Evolutionary conservation across 1,140 invertebrate genomes (phyloP), one percentile per base, ranked within the genome.

Genomic region (Phymorhynchus buccinoides): DNA sequence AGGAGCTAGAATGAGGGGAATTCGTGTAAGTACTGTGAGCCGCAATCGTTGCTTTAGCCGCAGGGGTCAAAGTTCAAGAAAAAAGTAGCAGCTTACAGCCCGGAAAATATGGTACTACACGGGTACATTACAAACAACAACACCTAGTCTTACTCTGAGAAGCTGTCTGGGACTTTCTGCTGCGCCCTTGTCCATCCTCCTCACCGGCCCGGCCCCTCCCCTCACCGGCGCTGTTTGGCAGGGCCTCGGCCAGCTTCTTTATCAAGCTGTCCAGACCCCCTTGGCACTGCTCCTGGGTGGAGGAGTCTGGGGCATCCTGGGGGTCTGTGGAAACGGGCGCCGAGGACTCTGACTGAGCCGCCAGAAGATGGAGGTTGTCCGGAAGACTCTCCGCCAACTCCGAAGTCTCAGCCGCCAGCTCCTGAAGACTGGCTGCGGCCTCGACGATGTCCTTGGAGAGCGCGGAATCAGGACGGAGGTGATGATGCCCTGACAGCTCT

Each of bases 371-470:
- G 14, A 83, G 66, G 39, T 42, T 71, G 66, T 83, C 81, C 7
- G 81, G 81, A 37, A 83, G 32, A 42, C 81, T 83, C 41, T 56
- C 81, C 22, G 62, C 81, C 56, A 83, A 42, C 27, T 83, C 81
- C 3, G 81, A 83, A 3, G 66, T 66, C 30, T 81, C 48, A 7
- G 80, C 80, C 14, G 81, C 81, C 35, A 83, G 62, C 22, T 83
- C 81, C 41, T 83, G 81, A n/a, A 83, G 81, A 44, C 37, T 83
- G 14, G 56, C 41, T 42, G 81, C 44, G 32, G 35, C 56, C 42
- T 41, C 81, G 4, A 32, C 41, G 16, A 44, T 66, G 37, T 83
- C 81, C 32, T 30, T 71, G n/a, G 62, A 16, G 39, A 44, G 66
- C 22, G 30, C 44, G 32, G 62, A 35, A 32, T 81, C 80, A 30